A percentile compares a stretch with the other conserved stretches of the same genome.
Evolutionary conservation across 2,113 vertebrate genomes (phyloP).

Genomic region (Pomatorhinus ruficollis): DNA sequence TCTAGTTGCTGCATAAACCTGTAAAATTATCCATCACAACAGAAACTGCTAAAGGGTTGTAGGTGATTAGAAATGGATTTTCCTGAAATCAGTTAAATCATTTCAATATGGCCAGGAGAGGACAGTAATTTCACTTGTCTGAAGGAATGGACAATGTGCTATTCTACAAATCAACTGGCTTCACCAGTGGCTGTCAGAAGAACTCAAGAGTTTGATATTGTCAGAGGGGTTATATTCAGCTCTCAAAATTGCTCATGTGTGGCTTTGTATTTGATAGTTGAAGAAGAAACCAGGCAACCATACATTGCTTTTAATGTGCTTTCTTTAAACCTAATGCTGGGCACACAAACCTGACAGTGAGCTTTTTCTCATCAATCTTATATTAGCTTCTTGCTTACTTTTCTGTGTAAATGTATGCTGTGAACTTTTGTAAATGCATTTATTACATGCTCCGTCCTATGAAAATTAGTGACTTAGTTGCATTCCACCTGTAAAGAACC

Average conservation of each 20-base stretch:
- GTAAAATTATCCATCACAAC: not conserved
- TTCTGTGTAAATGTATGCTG: not conserved
- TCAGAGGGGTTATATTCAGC: slow-evolving; percentile 2
- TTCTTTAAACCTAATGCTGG: not conserved
- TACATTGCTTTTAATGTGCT: not conserved
- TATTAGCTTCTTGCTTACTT: not conserved
- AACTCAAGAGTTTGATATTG: slow-evolving; percentile 19
- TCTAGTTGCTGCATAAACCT: not conserved
- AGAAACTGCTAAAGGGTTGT: not conserved
- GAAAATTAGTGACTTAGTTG: not conserved
- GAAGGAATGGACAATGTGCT: not conserved
- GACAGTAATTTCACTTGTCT: not conserved
- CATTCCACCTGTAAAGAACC: not conserved
- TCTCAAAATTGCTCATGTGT: slow-evolving; percentile 52
- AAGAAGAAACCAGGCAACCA: slow-evolving; percentile 36
- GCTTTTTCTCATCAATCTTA: not conserved
- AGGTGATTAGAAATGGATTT: not conserved
- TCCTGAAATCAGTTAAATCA: not conserved
- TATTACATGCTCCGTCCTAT: not conserved
- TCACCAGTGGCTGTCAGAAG: slow-evolving; percentile 32
- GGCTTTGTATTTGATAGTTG: slow-evolving; percentile 14
- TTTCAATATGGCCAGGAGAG: not conserved
- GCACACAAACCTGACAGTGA: not conserved
- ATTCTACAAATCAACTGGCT: slow-evolving; percentile 6
- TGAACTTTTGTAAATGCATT: not conserved